Evolutionary conservation across 2,888 invertebrate genomes (phyloP), one percentile per base, ranked within the genome.

Genomic region (Eupsilia transversa): DNA sequence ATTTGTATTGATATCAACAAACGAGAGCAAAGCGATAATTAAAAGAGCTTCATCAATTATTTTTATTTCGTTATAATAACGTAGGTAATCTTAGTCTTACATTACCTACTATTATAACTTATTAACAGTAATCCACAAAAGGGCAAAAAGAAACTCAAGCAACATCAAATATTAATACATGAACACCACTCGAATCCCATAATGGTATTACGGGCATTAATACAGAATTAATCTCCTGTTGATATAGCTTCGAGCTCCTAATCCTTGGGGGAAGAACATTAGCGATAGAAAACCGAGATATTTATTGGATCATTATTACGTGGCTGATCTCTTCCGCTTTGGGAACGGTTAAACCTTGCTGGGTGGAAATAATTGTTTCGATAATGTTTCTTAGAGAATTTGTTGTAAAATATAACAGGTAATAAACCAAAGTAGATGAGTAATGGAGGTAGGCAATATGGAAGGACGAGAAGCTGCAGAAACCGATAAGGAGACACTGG

Each of bases 251-350:
- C 60, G 56, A 79, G 82, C 66, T 68, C 63, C 49, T 76, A 69
- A 82, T 72, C 82, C 85, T 61, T 52, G 4, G 56, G 74, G 82
- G 49, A 30, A 71, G 78, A 64, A 72, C 82, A 82, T 82, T 82
- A 82, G 66, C 77, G 77, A 77, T 82, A 84, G 85, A 77, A 81
- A 77, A 72, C 82, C 66, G 66, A 77, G 82, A 85, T 85, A 82
- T 85, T 82, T 82, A 82, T 82, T 72, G 82, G 71, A 77, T 63
- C 82, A 84, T 85, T 82, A 82, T 82, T 72, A 70, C 60, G 59
- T 72, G 52, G 77, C 54, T 66, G 84, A 69, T 69, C 65, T 81
- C 59, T 68, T 66, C 27, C 71, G 52, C 71, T 72, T 38, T 52
- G 68, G 65, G 57, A 66, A 52, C 52, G 30, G 30, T 52, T 59